A percentile compares a stretch with the other conserved stretches of the same genome.
Evolutionary conservation across 1,140 invertebrate species (phyloP).

Genomic region (Antheraea mylitta): DNA sequence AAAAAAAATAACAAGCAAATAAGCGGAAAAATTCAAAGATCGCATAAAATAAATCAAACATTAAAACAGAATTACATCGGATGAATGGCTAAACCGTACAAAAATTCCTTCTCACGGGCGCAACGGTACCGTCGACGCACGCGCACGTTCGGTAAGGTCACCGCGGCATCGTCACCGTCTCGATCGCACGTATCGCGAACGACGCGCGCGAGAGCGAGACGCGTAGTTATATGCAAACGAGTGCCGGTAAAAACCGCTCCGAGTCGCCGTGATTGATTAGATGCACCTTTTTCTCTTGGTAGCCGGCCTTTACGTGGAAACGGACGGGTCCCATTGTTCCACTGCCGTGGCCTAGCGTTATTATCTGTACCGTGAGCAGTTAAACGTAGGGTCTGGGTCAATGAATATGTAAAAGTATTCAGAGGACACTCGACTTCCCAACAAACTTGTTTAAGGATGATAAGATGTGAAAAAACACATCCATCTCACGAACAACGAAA

Average conservation of each 20-base stretch:
- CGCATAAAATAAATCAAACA: conserved; percentile 17
- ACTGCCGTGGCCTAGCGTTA: conserved; percentile 20
- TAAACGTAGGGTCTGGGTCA: not conserved
- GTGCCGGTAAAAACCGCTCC: conserved; percentile 46
- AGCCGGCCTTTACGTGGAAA: conserved; percentile 35
- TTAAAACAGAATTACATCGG: conserved; percentile 38
- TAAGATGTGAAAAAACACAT: too few relatives aligned
- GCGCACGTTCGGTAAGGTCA: conserved; percentile 54
- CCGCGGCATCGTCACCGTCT: conserved; percentile 34
- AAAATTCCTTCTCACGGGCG: conserved; percentile 60
- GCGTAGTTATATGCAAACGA: conserved; percentile 49
- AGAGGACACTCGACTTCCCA: not conserved
- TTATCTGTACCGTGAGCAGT: conserved; percentile 11
- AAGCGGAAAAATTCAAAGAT: not conserved
- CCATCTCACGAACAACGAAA: too few relatives aligned
- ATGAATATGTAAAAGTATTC: not conserved
- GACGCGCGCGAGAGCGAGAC: conserved; percentile 25
- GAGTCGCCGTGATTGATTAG: conserved; percentile 62
- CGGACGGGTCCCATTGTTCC: conserved; percentile 41
- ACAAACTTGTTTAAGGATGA: not conserved
- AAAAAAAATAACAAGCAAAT: too few relatives aligned
- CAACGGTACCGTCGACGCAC: conserved; percentile 59
- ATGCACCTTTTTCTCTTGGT: conserved; percentile 62
- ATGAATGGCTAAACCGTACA: conserved; percentile 40
- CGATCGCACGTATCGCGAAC: conserved; percentile 23